A percentile compares a stretch with the other conserved stretches of the same genome.
Evolutionary conservation across 2,797 vertebrate species (phyloP).

Genomic region (Nyctibius grandis): DNA sequence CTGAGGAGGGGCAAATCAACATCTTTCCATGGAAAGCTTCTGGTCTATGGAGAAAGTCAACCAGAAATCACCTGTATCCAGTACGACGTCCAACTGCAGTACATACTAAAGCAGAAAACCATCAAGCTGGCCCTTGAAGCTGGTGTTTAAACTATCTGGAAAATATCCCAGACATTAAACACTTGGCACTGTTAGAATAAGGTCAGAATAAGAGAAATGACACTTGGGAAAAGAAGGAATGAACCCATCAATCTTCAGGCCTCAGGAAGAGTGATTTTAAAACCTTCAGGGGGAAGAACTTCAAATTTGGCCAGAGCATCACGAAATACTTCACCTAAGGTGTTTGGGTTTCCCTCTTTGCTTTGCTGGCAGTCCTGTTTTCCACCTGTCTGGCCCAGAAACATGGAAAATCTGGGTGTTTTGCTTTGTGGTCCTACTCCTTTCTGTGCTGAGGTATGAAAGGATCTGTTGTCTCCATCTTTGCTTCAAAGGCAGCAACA

Average conservation of each 20-base stretch:
- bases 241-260: background rate
- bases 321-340: background rate
- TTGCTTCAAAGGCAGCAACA: background rate
- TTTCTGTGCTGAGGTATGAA: background rate
- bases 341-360: background rate
- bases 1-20: background rate
- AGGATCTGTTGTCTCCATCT: background rate
- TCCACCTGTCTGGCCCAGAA: background rate
- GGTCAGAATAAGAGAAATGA: background rate
- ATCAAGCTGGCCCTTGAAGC: background rate
- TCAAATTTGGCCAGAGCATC: background rate
- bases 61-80: background rate
- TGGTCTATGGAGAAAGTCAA: background rate
- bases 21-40: background rate
- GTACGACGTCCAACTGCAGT: background rate
- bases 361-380: background rate
- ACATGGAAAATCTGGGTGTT: background rate
- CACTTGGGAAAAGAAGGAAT: background rate
- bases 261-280: background rate
- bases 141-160: background rate
- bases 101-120: background rate
- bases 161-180: background rate
- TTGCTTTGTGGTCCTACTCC: background rate
- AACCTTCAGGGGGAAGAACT: background rate
- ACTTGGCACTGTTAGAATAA: background rate